Conservation (phyloP, 2,113 vertebrate species). For the Capreolus pygargus region DNA sequence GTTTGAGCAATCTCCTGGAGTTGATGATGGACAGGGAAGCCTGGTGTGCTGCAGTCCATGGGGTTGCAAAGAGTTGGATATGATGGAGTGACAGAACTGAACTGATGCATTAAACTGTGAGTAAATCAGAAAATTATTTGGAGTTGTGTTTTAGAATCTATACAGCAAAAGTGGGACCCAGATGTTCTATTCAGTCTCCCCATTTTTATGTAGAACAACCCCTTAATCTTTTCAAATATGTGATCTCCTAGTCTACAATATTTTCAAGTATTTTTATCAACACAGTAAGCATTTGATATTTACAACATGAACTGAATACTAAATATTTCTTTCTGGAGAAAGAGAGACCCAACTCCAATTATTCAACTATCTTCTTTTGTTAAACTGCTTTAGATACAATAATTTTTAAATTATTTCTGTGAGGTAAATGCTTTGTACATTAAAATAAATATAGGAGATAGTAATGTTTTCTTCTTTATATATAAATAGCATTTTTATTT, state of each 20-base stretch:
- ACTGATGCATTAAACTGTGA: background rate
- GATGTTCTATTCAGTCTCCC: background rate
- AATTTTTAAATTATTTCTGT: background rate
- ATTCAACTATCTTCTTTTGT: background rate
- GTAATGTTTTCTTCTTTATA: background rate
- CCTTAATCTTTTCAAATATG: background rate
- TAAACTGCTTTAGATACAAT: background rate
- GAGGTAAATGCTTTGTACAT: background rate
- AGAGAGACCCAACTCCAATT: background rate
- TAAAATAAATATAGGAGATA: background rate
- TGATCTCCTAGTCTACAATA: background rate
- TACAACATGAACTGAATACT: background rate
- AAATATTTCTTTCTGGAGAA: constrained; percentile 36
- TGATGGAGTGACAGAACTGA: background rate
- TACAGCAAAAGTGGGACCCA: background rate
- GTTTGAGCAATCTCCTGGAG: background rate
- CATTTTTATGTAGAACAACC: background rate
- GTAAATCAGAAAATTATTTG: constrained; percentile 15
- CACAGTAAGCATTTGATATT: background rate
- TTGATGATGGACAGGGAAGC: background rate
- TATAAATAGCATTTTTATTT: background rate
- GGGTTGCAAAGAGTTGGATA: background rate
- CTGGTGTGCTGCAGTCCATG: background rate
- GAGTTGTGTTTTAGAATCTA: background rate
- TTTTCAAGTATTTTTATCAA: constrained; percentile 4